Percentiles rank a stretch among this genome's conserved stretches.
Conservation (phyloP, 2,797 vertebrate species). For the Spinus olivaceus region DNA sequence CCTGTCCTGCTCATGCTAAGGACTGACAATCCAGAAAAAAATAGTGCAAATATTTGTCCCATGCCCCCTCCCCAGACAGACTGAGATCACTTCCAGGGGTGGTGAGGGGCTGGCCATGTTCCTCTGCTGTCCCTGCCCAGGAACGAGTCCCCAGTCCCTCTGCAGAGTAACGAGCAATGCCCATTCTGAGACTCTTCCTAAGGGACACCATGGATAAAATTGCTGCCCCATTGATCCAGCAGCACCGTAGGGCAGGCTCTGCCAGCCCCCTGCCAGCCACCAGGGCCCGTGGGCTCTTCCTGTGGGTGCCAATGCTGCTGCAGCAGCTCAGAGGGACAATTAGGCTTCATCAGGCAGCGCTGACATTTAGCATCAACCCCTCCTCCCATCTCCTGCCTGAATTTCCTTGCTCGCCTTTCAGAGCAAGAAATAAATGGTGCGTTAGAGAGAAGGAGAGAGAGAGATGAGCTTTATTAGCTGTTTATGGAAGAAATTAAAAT, state of each 20-base stretch:
- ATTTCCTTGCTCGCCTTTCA: conserved; percentile 33
- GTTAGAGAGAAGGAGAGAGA: conserved; percentile 29
- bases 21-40: background rate
- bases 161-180: background rate
- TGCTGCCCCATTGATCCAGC: background rate
- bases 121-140: background rate
- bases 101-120: background rate
- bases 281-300: background rate
- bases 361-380: conserved; percentile 50
- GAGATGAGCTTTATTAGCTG: conserved; percentile 63
- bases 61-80: background rate
- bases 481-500: conserved; percentile 62
- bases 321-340: background rate
- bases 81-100: background rate
- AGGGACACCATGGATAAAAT: rapidly evolving
- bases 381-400: background rate
- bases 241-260: background rate
- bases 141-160: too few species aligned
- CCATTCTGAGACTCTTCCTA: background rate
- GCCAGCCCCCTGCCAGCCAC: background rate
- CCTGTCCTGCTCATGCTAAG: background rate
- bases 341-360: background rate
- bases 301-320: background rate
- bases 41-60: background rate
- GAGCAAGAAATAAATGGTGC: conserved; percentile 37